These are phyloP conservation scores for Phragmatobia fuliginosa DNA, from an alignment of 2,888 invertebrate species.

Conservation along the genomic window DNA sequence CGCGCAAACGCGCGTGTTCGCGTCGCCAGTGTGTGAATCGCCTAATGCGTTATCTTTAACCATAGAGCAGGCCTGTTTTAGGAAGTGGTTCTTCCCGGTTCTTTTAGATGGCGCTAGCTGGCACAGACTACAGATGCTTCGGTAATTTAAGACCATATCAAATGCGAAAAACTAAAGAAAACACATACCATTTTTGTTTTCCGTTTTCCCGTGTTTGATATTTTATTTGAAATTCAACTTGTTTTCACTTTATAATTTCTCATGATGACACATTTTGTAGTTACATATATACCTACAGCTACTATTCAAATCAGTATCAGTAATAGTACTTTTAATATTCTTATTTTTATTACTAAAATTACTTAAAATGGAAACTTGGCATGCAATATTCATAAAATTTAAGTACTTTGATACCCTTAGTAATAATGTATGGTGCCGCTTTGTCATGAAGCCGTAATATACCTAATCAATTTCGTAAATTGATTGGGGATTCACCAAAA, in stretches of 20 bases:
- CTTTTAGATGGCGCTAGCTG: not conserved
- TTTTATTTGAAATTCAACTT: not conserved
- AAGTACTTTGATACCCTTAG: conserved; percentile 10
- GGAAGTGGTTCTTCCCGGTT: not conserved
- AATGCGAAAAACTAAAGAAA: no score
- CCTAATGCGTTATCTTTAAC: no score
- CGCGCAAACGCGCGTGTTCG: no score
- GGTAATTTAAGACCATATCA: no score
- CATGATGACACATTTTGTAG: not conserved
- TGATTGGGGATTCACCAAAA: conserved; percentile 80
- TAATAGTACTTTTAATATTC: not conserved
- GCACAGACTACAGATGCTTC: no score
- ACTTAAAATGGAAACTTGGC: not conserved
- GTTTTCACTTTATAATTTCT: not conserved
- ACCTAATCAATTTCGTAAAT: conserved; percentile 77
- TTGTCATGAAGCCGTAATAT: conserved; percentile 50
- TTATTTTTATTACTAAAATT: not conserved
- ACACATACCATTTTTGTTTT: no score
- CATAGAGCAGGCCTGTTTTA: no score
- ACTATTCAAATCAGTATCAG: not conserved
- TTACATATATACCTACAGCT: not conserved
- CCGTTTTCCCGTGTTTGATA: not conserved
- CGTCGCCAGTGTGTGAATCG: no score
- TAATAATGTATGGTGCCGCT: conserved; percentile 28
- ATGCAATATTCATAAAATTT: conserved; percentile 11